phyloP scores from a whole-genome alignment of 2,888 invertebrate species.

The Zygogramma bicolorata region DNA sequence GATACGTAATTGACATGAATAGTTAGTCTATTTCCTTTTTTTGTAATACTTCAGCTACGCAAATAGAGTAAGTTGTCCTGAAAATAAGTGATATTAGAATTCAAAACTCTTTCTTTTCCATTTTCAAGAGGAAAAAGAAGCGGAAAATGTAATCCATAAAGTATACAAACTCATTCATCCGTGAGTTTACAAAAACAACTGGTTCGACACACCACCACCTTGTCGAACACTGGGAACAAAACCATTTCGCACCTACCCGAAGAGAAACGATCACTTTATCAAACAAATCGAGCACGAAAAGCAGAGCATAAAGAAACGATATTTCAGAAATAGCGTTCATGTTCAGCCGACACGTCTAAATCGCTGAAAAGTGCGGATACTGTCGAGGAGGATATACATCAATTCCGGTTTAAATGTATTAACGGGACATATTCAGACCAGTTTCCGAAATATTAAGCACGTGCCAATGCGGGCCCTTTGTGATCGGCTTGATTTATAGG shows the following conservation, averaged over 20 bases:
- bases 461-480: conserved; percentile 40
- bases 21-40: too few species aligned
- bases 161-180: too few species aligned
- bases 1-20: too few species aligned
- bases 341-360: conserved; percentile 20
- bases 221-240: background rate
- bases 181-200: background rate
- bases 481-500: conserved; percentile 40
- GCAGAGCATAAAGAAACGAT: conserved; percentile 30
- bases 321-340: conserved; percentile 30
- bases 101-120: too few species aligned
- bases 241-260: background rate
- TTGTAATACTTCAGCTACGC: too few species aligned
- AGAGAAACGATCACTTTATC: conserved; percentile 31
- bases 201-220: background rate
- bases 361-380: conserved; percentile 33
- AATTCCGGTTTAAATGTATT: conserved; percentile 50
- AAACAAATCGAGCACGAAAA: conserved; percentile 30
- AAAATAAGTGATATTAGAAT: too few species aligned
- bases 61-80: too few species aligned
- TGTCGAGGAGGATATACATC: conserved; percentile 45
- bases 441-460: conserved; percentile 49
- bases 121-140: too few species aligned
- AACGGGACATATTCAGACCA: conserved; percentile 43
- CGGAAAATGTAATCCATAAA: too few species aligned